Evolutionary conservation across 2,797 vertebrate genomes (phyloP), one percentile per base, ranked within the genome.

Genomic region (Babyrousa celebensis): DNA sequence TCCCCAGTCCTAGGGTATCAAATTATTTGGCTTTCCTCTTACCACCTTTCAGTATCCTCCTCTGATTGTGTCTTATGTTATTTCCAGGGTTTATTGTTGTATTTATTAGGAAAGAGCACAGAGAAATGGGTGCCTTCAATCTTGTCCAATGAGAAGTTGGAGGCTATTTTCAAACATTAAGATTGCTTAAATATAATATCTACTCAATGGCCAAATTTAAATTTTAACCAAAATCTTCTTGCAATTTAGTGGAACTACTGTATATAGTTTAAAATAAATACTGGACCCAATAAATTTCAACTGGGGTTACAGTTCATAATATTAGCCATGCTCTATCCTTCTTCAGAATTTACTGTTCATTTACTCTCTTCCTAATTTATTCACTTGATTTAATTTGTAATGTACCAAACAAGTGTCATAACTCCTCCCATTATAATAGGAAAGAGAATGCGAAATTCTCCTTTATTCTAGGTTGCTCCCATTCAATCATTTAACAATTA

Each of bases 161-260:
- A 14, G 68, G 68, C 89, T 70, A 75, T 36, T 94, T 96, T 80
- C 71, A 11, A 75, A 86, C 23, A 58, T 60, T 23, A 52, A 72
- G 14, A 70, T 74, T 62, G 7, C 32, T 79, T 78, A 58, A 86
- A 78, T 80, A 43, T 29, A 72, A 62, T 54, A n/a, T 12, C 23
- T 52, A 29, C 1, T 43, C 11, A 79, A 40, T 78, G 54, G 12
- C 0, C 23, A 74, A 79, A 71, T 88, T 79, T 29, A 82, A 91
- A 75, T 63, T 85, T 85, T 85, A 71, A 65, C 36, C 21, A 16
- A 78, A 77, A 40, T 52, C 11, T 56, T 60, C 3, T 85, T 54
- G 1, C 1, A 48, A 72, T 56, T 70, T 95, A 72, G 36, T 89
- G 10, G 62, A 89, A 77, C 72, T 75, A 77, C 43, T 15, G 60